Conservation (phyloP, 2,888 invertebrate genomes). For the Athripsodes cinereus region DNA sequence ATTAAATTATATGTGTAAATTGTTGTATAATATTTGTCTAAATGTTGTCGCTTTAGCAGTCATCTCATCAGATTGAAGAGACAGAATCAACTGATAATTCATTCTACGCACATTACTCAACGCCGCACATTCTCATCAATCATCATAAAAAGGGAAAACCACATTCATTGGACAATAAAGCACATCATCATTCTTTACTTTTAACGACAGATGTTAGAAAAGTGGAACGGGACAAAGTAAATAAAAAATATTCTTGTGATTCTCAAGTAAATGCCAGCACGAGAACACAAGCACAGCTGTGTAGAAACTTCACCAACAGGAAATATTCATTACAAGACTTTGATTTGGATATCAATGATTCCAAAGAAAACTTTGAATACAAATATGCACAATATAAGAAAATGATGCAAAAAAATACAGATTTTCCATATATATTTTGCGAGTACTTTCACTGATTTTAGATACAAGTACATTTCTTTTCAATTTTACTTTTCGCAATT, state of each 20-base stretch:
- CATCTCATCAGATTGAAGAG: neutral
- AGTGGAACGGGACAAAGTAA: neutral
- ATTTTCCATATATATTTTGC: conserved; percentile 24
- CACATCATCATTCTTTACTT: neutral
- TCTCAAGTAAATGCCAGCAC: neutral
- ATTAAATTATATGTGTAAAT: too few species aligned
- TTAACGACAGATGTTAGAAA: neutral
- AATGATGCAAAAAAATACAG: conserved; percentile 17
- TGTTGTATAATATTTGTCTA: neutral
- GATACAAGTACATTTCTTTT: neutral
- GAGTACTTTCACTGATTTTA: conserved; percentile 19
- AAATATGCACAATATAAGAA: conserved; percentile 11
- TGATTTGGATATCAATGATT: conserved; percentile 16
- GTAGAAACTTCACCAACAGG: conserved; percentile 1
- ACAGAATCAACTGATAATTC: conserved; percentile 26
- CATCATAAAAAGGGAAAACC: conserved; percentile 1
- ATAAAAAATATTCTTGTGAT: neutral
- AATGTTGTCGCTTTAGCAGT: neutral
- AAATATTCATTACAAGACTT: conserved; percentile 18
- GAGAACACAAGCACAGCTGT: neutral
- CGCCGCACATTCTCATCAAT: conserved; percentile 31
- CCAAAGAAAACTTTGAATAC: conserved; percentile 10
- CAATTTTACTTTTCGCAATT: neutral
- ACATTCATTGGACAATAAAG: neutral
- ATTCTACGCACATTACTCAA: conserved; percentile 36